These are phyloP conservation scores for Leptinotarsa peninsularis DNA, from an alignment of 2,888 invertebrate genomes.

Conservation along the genomic window DNA sequence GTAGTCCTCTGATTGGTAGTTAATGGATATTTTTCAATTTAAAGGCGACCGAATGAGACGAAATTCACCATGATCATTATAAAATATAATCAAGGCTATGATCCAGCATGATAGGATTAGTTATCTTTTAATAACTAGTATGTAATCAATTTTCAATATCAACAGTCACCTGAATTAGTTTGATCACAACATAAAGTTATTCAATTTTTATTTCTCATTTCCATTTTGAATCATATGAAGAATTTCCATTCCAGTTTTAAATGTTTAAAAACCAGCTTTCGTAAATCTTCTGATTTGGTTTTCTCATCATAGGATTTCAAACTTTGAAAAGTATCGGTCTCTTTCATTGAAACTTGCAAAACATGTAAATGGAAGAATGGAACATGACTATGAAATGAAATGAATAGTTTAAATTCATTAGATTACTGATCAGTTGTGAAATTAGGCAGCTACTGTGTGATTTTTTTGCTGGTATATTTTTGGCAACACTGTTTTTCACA, in stretches of 20 bases:
- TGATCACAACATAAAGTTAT: neutral
- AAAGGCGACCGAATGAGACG: neutral
- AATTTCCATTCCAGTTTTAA: neutral
- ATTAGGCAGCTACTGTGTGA: too few relatives aligned
- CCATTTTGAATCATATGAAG: neutral
- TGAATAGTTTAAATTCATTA: too few relatives aligned
- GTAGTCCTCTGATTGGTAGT: neutral
- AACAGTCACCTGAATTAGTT: neutral
- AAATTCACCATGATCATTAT: constrained; percentile 9
- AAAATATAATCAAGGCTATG: neutral
- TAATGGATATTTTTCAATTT: constrained; percentile 13
- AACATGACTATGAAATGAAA: too few relatives aligned
- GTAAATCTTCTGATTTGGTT: too few relatives aligned
- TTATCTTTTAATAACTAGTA: neutral
- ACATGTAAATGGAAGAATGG: too few relatives aligned
- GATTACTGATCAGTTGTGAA: too few relatives aligned
- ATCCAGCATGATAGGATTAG: constrained; percentile 1
- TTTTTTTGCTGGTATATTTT: too few relatives aligned
- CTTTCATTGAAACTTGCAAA: too few relatives aligned
- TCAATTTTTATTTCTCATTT: neutral
- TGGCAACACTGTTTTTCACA: too few relatives aligned
- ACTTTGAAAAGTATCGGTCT: too few relatives aligned
- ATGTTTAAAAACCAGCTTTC: too few relatives aligned
- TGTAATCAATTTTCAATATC: neutral
- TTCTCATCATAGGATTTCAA: too few relatives aligned